Base-by-base conservation (phyloP, 2,888 invertebrate genomes). In the Noctua comes region DNA sequence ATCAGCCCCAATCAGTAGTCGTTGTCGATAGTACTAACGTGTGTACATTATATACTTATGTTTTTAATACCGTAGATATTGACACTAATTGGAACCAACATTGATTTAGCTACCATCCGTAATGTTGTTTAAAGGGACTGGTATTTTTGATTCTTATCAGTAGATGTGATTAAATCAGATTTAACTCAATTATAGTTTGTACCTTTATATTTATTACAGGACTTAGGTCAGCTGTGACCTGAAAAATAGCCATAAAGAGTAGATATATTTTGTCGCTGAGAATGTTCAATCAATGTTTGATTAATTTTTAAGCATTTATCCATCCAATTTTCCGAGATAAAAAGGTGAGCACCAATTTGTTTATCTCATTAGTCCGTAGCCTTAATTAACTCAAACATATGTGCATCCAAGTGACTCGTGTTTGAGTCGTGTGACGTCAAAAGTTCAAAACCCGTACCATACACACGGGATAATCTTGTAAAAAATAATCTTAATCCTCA, bases 31-130 rank as follows among this genome's bases (percentile, higher is more conserved):
- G 72, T 79, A 76, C 68, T 82, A 68, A 78, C 73, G 59, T 80
- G 65, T 36, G 68, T 79, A 73, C 57, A 68, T 76, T 76, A 79
- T 71, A 76, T 76, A 70, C 57, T 48, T 40, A 73, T 43, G 84
- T 87, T 86, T 86, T 88, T 86, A 78, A 79, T 85, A 79, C 70
- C 27, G 68, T 68, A 76, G 81, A 59, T 82, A 80, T 82, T 88
- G 88, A 88, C 89, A 89, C 88, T 88, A 88, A 88, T 89, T 88
- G 88, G 88, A 83, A 83, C 73, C 65, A 77, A 80, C 87, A 82
- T 79, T 88, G 88, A 86, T 88, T 82, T 89, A 87, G 85, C 74
- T 76, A 73, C 78, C 86, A 85, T 87, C 87, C 86, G 73, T 77
- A 74, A 86, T 79, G 74, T 51, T 70, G 76, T 74, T 80, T 71